These are phyloP conservation scores for Larimichthys polyactis DNA, from an alignment of 2,113 vertebrate species.

Conservation along the genomic window DNA sequence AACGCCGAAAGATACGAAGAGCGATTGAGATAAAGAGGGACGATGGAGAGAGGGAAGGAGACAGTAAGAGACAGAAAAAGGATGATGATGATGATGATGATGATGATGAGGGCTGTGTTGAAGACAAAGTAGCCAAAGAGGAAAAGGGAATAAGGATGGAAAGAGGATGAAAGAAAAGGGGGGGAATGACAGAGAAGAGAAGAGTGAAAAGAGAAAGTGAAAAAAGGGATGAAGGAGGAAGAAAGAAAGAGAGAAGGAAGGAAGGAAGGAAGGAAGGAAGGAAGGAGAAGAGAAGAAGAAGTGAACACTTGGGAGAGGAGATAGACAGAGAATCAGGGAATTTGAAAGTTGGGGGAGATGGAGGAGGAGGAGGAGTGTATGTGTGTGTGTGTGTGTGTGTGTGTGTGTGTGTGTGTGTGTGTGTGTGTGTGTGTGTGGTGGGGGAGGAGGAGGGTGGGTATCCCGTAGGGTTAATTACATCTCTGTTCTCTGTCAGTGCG, in stretches of 20 bases:
- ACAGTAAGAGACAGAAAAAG: background rate
- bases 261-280: background rate
- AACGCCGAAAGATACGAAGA: background rate
- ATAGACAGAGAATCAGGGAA: constrained; percentile 38
- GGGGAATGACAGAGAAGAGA: background rate
- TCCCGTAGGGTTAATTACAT: constrained; percentile 85
- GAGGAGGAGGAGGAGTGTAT: constrained; percentile 12
- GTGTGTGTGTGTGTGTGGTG: background rate
- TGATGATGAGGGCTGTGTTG: background rate
- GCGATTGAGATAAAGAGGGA: background rate
- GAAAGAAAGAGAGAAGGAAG: background rate
- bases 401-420: constrained; percentile 24
- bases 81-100: background rate
- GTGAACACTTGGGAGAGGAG: constrained; percentile 15
- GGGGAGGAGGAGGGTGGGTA: constrained; percentile 32
- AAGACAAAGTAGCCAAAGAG: background rate
- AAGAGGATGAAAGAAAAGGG: background rate
- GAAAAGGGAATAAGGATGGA: background rate
- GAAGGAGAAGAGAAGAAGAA: constrained; percentile 8
- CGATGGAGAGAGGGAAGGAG: background rate
- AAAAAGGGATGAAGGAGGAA: background rate
- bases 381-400: constrained; percentile 40
- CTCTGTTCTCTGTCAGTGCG: constrained; percentile 81
- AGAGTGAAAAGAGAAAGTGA: background rate
- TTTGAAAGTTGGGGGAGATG: constrained; percentile 18